These are phyloP conservation scores for Idaea dimidiata DNA, from an alignment of 2,888 invertebrate species.

Conservation along the genomic window DNA sequence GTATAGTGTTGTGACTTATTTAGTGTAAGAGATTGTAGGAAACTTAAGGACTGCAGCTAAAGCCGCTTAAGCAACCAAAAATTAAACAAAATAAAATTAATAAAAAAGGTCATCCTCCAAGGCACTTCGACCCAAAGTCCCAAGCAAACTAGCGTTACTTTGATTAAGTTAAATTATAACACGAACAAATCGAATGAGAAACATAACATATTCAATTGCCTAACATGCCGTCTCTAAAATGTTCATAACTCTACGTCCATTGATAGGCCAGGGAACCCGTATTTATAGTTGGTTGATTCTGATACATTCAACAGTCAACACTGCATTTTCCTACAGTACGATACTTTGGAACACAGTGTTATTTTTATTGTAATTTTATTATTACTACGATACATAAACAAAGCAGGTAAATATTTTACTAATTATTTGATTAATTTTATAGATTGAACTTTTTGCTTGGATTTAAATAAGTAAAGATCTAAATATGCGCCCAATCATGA, in stretches of 20 bases:
- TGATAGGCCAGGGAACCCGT: neutral
- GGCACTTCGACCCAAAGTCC: no score
- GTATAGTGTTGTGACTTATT: no score
- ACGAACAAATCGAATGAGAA: neutral
- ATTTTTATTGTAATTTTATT: neutral
- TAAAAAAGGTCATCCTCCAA: no score
- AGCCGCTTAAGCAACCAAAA: no score
- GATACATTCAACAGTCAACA: neutral
- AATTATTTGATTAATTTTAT: neutral
- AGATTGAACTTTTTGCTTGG: no score
- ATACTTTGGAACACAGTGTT: neutral
- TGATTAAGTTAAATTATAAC: no score
- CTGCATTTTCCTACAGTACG: neutral
- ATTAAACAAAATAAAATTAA: no score
- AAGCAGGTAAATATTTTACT: neutral
- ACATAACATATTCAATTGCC: neutral
- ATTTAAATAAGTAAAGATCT: no score
- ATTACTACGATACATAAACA: neutral
- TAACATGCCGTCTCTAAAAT: constrained; percentile 10
- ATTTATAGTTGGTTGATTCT: neutral
- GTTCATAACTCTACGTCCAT: constrained; percentile 9
- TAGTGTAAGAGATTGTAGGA: no score
- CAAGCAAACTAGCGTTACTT: no score
- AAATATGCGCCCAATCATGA: no score
- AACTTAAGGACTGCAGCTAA: no score